Conservation (phyloP, 2,888 invertebrate species). For the Helobdella robusta region DNA sequence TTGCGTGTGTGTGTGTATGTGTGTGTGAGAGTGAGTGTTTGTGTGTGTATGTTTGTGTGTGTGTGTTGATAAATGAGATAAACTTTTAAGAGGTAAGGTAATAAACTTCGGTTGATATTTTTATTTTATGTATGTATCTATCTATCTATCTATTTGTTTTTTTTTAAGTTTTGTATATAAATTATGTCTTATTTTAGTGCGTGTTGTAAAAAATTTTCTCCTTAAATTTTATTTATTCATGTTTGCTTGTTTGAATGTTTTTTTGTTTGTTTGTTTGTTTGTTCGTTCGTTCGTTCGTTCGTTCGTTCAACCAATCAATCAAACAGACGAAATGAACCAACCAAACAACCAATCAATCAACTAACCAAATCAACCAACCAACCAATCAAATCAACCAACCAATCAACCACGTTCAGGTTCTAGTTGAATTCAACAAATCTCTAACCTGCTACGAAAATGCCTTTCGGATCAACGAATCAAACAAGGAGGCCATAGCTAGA, state of each 20-base stretch:
- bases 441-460: slow-evolving; percentile 61
- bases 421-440: slow-evolving; percentile 62
- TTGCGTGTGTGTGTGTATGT: slow-evolving; percentile 11
- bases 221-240: neutral
- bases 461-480: slow-evolving; percentile 56
- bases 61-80: neutral
- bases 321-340: neutral
- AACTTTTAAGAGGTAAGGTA: neutral
- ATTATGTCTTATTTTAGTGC: no score
- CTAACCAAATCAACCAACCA: neutral
- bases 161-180: no score
- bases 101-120: no score
- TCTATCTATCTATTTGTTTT: no score
- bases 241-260: neutral
- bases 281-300: no score
- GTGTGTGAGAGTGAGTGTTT: neutral
- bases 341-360: neutral
- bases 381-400: neutral
- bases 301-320: no score
- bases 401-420: slow-evolving; percentile 39
- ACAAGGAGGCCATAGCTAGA: slow-evolving; percentile 56
- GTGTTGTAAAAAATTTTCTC: no score
- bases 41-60: neutral
- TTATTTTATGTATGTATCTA: no score
- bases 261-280: neutral